Conservation (phyloP, 2,113 vertebrate genomes). For the Felis chaus region DNA sequence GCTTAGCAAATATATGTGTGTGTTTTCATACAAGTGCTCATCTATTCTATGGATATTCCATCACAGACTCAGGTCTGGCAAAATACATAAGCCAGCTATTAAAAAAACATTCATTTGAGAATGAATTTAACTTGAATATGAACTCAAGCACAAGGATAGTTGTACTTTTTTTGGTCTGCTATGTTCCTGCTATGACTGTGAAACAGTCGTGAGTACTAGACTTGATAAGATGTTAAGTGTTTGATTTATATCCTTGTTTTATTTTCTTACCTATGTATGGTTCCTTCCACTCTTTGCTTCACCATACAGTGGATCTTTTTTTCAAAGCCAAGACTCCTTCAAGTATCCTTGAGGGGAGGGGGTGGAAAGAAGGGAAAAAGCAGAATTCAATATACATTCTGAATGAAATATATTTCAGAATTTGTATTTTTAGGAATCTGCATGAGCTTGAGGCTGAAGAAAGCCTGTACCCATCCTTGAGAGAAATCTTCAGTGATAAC, state of each 20-base stretch:
- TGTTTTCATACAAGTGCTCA: neutral
- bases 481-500: neutral
- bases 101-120: neutral
- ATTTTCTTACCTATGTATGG: neutral
- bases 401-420: neutral
- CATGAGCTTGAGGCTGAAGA: neutral
- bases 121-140: neutral
- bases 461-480: neutral
- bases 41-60: neutral
- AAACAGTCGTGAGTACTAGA: neutral
- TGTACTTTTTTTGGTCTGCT: neutral
- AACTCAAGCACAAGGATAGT: neutral
- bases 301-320: neutral
- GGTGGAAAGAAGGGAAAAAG: neutral
- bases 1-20: neutral
- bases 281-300: neutral
- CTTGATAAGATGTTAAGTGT: neutral
- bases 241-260: neutral
- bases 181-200: no score
- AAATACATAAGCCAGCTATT: neutral
- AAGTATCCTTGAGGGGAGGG: neutral
- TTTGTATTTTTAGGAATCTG: neutral
- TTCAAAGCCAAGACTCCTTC: neutral
- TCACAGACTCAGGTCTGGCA: neutral
- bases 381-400: neutral